These are phyloP conservation scores for Dicranocentrus wangi DNA, from an alignment of 2,888 invertebrate genomes.

Conservation along the genomic window DNA sequence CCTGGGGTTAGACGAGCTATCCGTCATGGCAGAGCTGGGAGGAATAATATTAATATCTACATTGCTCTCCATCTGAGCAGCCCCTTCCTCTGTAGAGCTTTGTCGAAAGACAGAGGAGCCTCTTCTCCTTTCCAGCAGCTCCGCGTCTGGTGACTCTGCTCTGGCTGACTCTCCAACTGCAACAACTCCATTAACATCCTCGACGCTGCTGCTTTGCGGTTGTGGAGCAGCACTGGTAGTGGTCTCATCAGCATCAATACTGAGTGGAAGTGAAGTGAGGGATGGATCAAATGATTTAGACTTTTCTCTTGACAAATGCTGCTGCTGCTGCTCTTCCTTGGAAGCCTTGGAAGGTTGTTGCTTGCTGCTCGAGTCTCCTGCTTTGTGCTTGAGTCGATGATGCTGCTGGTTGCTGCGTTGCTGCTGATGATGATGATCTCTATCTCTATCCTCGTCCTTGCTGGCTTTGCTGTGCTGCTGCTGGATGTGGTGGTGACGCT, in stretches of 20 bases:
- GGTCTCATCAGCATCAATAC: constrained; percentile 44
- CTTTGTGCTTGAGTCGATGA: constrained; percentile 34
- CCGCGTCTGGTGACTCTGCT: constrained; percentile 38
- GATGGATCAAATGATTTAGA: constrained; percentile 52
- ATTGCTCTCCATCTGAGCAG: constrained; percentile 48
- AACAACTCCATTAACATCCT: constrained; percentile 26
- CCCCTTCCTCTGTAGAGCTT: constrained; percentile 48
- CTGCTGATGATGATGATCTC: constrained; percentile 34
- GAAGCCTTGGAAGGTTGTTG: constrained; percentile 44
- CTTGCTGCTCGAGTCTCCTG: constrained; percentile 31
- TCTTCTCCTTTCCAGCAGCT: constrained; percentile 40
- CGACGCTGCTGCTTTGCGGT: constrained; percentile 14
- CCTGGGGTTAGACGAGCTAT: constrained; percentile 54
- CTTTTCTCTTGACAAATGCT: constrained; percentile 40
- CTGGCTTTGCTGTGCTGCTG: constrained; percentile 31
- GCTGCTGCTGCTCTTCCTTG: constrained; percentile 30
- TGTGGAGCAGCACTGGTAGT: background rate
- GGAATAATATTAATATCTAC: constrained; percentile 68
- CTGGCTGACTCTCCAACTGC: constrained; percentile 14
- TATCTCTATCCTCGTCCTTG: constrained; percentile 16
- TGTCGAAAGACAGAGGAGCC: constrained; percentile 39
- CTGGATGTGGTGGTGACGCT: constrained; percentile 51
- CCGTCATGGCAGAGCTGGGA: constrained; percentile 66
- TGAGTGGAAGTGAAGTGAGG: constrained; percentile 42
- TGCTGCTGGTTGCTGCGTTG: background rate